Percentiles rank a stretch among this genome's conserved stretches.
Evolutionary conservation across 2,113 vertebrate species (phyloP).

Genomic region (Scatophagus argus): DNA sequence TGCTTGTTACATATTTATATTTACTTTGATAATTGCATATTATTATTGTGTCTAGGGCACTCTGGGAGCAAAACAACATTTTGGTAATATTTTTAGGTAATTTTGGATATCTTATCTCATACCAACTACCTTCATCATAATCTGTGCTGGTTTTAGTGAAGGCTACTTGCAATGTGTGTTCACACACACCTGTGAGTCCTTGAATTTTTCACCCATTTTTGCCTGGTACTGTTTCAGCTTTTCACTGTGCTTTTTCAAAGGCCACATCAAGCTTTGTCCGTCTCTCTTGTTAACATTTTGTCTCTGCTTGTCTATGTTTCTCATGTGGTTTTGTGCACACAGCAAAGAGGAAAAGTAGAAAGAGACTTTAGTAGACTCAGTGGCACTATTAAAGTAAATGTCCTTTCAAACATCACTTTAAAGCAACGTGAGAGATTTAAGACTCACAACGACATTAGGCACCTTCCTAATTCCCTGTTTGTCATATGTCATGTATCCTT

Average conservation of each 20-base stretch:
- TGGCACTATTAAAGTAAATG: conserved; percentile 3
- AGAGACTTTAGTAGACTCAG: neutral
- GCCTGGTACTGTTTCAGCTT: neutral
- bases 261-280: neutral
- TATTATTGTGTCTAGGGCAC: neutral
- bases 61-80: neutral
- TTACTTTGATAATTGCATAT: neutral
- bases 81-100: neutral
- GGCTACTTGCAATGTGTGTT: neutral
- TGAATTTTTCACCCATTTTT: neutral
- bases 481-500: conserved; percentile 4
- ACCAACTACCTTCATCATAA: neutral
- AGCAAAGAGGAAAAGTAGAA: conserved; percentile 4
- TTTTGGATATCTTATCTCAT: conserved; percentile 1
- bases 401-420: conserved; percentile 19
- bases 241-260: neutral
- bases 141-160: neutral
- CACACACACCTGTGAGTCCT: neutral
- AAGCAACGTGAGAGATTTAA: conserved; percentile 31
- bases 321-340: conserved; percentile 17
- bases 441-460: neutral
- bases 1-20: conserved; percentile 9
- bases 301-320: neutral
- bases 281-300: neutral
- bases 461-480: conserved; percentile 10